phyloP scores from a whole-genome alignment of 2,888 invertebrate species.

The Axea sp. region DNA sequence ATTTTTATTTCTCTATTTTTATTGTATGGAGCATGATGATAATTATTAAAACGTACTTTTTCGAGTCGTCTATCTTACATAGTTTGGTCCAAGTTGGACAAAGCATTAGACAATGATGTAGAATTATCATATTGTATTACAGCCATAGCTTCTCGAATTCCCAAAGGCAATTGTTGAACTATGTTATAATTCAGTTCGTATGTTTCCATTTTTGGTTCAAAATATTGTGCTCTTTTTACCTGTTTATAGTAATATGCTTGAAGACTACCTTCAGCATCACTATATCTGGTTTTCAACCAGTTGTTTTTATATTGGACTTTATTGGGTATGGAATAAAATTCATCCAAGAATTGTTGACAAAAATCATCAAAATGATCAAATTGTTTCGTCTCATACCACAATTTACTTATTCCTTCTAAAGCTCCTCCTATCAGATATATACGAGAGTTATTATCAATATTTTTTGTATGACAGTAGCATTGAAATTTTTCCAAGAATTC shows the following conservation, averaged over 20 bases:
- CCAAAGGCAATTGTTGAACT: neutral
- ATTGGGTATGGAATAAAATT: conserved; percentile 8
- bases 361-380: conserved; percentile 1
- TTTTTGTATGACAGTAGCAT: conserved; percentile 2
- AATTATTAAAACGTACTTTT: neutral
- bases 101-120: neutral
- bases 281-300: neutral
- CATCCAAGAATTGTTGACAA: neutral
- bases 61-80: neutral
- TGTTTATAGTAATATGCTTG: too few species aligned
- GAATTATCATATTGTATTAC: neutral
- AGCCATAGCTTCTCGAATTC: neutral
- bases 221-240: conserved; percentile 1
- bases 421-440: neutral
- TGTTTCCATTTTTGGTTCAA: too few species aligned
- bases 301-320: conserved; percentile 6
- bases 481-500: conserved; percentile 4
- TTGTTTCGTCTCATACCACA: neutral
- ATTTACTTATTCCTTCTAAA: neutral
- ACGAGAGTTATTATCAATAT: neutral
- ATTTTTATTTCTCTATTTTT: neutral
- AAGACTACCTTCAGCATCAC: neutral
- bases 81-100: neutral
- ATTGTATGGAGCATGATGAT: neutral
- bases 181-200: conserved; percentile 6